Evolutionary conservation across 2,797 vertebrate genomes (phyloP).

Genomic region (Paratrypauchen microcephalus): DNA sequence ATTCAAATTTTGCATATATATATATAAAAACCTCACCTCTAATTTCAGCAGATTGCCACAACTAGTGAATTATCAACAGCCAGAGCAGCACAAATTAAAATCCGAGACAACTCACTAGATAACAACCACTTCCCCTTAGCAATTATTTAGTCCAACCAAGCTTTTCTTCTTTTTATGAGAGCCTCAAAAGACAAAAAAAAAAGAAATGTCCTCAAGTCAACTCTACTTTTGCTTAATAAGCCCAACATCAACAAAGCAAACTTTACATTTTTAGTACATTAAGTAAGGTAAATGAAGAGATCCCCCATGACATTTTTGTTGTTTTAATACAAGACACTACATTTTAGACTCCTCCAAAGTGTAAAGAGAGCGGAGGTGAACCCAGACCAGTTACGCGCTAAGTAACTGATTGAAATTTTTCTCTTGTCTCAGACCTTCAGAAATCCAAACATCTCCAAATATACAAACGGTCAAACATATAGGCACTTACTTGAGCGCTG

Average conservation of each 20-base stretch:
- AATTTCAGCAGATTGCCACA: neutral
- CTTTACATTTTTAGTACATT: neutral
- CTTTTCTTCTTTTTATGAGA: neutral
- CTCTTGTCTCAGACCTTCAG: conserved; percentile 54
- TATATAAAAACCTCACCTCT: too few species aligned
- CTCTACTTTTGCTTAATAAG: neutral
- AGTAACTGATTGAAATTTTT: conserved; percentile 56
- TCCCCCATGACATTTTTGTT: conserved; percentile 10
- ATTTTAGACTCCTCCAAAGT: conserved; percentile 36
- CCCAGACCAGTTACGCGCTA: conserved; percentile 36
- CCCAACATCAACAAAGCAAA: neutral
- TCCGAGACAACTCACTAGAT: neutral
- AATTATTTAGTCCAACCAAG: neutral
- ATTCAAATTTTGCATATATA: too few species aligned
- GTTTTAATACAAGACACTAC: conserved; percentile 49
- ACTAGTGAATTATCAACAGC: neutral
- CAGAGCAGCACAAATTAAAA: neutral
- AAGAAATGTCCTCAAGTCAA: neutral
- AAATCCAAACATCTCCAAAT: conserved; percentile 46
- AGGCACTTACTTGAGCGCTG: conserved; percentile 33
- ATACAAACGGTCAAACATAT: conserved; percentile 37
- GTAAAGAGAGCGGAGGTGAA: conserved; percentile 55
- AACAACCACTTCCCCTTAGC: neutral
- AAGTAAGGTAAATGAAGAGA: neutral
- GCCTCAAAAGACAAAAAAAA: neutral